Base-by-base conservation (phyloP, 1,140 invertebrate genomes). In the Phymastichus coffea region DNA sequence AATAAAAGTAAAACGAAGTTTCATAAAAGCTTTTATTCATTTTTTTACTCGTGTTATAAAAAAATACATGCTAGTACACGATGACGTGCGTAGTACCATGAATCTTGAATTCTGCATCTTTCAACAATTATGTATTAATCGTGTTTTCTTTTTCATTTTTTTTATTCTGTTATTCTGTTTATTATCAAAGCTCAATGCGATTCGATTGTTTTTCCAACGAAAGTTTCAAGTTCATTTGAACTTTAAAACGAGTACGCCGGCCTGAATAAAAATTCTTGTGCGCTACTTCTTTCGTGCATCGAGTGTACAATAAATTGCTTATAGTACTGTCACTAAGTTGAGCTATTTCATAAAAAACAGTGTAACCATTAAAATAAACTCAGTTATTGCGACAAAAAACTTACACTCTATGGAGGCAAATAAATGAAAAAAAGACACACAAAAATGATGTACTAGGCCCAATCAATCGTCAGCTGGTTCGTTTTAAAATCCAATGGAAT, bases 31-130 rank as follows among this genome's bases (percentile, higher is more conserved):
- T 72, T 72, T 68, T 64, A 72, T 75, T 74, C 72, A 71, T n/a
- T 72, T 71, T 63, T 54, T 68, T 65, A 69, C 63, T 68, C 64
- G 66, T 64, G 72, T 70, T 66, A 75, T 76, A 74, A 75, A 76
- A 76, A 76, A 76, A 76, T 75, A 76, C 72, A 74, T 74, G 70
- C 72, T 59, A 67, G 65, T 76, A 70, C 71, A 68, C 67, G 59
- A 61, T 70, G 66, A 53, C 64, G 66, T 70, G 66, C 54, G 61
- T 69, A 54, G 64, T 63, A 69, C 40, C 57, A 52, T 63, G 44
- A 63, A 63, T 55, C 46, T 41, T 59, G 61, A 55, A 49, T 55
- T 55, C 22, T 43, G 55, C 30, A 62, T 51, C 17, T 52, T 8
- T 63, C 26, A 63, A 54, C 35, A 51, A 62, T 46, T 59, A 8